These are phyloP conservation scores for Ptilodon capucinus DNA, from an alignment of 2,888 invertebrate species.

Conservation along the genomic window DNA sequence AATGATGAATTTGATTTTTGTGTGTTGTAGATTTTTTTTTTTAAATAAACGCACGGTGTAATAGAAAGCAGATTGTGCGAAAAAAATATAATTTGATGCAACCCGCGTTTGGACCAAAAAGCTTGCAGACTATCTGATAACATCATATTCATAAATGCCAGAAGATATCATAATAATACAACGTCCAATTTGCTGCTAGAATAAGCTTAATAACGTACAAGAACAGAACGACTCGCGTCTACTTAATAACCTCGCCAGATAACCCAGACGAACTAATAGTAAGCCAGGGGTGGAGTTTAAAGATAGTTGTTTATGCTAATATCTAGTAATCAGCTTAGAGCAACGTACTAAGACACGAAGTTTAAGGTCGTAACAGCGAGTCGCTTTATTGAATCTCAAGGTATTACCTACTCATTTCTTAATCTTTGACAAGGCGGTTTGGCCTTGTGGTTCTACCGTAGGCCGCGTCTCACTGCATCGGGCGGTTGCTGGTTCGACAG, in stretches of 20 bases:
- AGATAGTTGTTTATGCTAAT: conserved; percentile 2
- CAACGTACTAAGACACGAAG: conserved; percentile 16
- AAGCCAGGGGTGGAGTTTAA: background rate
- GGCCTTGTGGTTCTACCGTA: too few species aligned
- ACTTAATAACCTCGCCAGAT: background rate
- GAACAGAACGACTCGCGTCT: background rate
- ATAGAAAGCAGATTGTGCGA: too few species aligned
- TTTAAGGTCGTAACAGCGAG: conserved; percentile 15
- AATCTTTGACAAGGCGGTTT: too few species aligned
- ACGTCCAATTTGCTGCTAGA: background rate
- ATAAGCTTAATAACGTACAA: background rate
- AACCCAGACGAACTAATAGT: background rate
- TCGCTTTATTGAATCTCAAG: background rate
- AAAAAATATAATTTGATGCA: background rate
- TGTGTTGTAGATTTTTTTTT: too few species aligned
- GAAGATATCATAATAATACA: background rate
- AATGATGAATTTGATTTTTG: too few species aligned
- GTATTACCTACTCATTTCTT: too few species aligned
- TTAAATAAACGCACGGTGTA: too few species aligned
- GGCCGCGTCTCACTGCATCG: too few species aligned
- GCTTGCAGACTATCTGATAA: background rate
- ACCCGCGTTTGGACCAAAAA: background rate
- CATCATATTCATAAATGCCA: background rate
- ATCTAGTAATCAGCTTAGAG: conserved; percentile 9
- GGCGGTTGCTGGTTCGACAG: too few species aligned